Conservation (phyloP, 2,797 vertebrate genomes). For the Petrocephalus schoutedeni region DNA sequence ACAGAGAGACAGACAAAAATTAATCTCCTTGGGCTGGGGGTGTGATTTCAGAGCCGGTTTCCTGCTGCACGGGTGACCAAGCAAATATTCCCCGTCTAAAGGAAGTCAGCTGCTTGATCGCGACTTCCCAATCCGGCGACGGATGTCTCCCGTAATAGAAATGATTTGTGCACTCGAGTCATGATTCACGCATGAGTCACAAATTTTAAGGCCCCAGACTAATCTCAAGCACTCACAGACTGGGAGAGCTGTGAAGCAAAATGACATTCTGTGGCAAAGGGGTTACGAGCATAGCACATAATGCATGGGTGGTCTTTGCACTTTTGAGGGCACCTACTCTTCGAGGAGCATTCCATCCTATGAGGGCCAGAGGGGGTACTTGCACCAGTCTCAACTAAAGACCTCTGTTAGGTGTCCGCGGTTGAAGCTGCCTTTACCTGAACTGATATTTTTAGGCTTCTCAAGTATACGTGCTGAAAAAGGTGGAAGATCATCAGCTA, state of each 20-base stretch:
- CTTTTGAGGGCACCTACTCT: not conserved
- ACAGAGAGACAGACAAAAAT: slow-evolving; percentile 15
- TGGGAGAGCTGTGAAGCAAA: not conserved
- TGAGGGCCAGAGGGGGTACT: not conserved
- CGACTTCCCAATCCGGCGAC: not conserved
- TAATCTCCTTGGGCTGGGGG: slow-evolving; percentile 10
- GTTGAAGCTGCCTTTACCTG: not conserved
- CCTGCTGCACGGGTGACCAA: not conserved
- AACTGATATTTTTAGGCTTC: not conserved
- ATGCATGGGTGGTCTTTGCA: not conserved
- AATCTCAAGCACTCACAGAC: not conserved
- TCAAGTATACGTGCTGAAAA: not conserved
- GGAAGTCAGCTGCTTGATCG: slow-evolving; percentile 13
- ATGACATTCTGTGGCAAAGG: not conserved
- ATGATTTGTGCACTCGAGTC: slow-evolving; percentile 14
- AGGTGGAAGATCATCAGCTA: not conserved
- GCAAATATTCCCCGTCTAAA: not conserved
- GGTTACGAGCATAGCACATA: not conserved
- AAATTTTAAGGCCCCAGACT: not conserved
- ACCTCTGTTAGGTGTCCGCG: not conserved
- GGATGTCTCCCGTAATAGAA: not conserved
- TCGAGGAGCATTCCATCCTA: not conserved
- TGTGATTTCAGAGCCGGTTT: not conserved
- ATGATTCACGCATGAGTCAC: slow-evolving; percentile 1
- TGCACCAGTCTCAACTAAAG: not conserved